A percentile compares a stretch with the other conserved stretches of the same genome.
These are phyloP conservation scores for Loripinus fragilis DNA, from an alignment of 2,888 invertebrate genomes.

Conservation along the genomic window DNA sequence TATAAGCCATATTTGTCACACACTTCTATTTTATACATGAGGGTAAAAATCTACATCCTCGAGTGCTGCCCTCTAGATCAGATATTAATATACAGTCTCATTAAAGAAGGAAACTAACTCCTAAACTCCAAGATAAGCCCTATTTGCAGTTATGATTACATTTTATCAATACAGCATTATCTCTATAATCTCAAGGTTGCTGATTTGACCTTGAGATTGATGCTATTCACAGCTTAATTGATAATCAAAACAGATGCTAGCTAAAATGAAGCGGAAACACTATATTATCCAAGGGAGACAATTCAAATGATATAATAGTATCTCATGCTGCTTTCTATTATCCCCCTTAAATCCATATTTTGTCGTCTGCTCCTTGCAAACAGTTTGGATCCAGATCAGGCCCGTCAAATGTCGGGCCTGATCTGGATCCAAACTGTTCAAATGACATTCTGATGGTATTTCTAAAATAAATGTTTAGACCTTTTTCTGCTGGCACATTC, in stretches of 20 bases:
- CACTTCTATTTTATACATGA: constrained; percentile 16
- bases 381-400: no score
- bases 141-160: background rate
- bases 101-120: constrained; percentile 28
- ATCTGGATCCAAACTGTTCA: no score
- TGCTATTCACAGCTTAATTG: background rate
- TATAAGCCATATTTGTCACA: constrained; percentile 53
- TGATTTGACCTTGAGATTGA: constrained; percentile 12
- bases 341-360: no score
- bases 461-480: no score
- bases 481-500: no score
- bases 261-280: background rate
- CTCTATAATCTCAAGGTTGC: constrained; percentile 4
- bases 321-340: no score
- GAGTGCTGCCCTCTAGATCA: constrained; percentile 55
- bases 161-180: background rate
- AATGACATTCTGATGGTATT: no score
- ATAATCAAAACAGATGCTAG: constrained; percentile 14
- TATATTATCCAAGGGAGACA: background rate
- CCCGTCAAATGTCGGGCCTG: no score
- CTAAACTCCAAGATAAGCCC: background rate
- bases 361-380: no score
- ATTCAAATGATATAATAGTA: background rate
- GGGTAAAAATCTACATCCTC: constrained; percentile 34
- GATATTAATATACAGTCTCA: background rate